Evolutionary conservation across 30 jellyfish, hydroid and myxozoan species (phyloP).

Genomic region (Nemopilema nomurai): DNA sequence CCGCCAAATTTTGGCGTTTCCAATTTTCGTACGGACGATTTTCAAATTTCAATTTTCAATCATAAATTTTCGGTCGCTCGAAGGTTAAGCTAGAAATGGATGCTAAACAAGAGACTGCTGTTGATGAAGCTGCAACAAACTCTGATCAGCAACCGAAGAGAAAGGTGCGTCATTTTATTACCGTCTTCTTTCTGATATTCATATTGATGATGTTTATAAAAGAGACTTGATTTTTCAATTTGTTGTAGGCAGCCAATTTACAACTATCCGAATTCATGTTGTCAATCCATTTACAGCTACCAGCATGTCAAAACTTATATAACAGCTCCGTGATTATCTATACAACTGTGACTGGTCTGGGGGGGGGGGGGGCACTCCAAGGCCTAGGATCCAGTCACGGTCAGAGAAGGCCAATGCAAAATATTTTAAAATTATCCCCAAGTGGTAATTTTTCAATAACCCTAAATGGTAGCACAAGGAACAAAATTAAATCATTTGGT

Average conservation of each 20-base stretch:
- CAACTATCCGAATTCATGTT: background rate
- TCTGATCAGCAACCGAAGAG: background rate
- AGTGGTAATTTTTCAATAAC: too few relatives aligned
- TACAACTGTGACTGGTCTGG: background rate
- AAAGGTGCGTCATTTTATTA: background rate
- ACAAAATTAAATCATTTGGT: too few relatives aligned
- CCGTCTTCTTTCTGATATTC: background rate
- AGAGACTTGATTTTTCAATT: background rate
- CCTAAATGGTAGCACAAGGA: too few relatives aligned
- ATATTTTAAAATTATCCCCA: too few relatives aligned
- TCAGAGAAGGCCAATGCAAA: too few relatives aligned
- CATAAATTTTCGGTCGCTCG: background rate
- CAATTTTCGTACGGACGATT: background rate
- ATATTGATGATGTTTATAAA: too few relatives aligned
- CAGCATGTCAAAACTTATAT: background rate
- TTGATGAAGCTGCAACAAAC: background rate
- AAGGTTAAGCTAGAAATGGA: background rate
- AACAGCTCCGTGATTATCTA: background rate
- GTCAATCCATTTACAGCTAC: too few relatives aligned
- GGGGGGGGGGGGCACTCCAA: too few relatives aligned
- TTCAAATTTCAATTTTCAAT: background rate
- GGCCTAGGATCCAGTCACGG: too few relatives aligned
- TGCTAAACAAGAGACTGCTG: background rate
- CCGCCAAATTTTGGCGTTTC: background rate
- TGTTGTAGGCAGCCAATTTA: background rate